phyloP scores from a whole-genome alignment of 1,140 invertebrate species.

The Pentalonia nigronervosa region DNA sequence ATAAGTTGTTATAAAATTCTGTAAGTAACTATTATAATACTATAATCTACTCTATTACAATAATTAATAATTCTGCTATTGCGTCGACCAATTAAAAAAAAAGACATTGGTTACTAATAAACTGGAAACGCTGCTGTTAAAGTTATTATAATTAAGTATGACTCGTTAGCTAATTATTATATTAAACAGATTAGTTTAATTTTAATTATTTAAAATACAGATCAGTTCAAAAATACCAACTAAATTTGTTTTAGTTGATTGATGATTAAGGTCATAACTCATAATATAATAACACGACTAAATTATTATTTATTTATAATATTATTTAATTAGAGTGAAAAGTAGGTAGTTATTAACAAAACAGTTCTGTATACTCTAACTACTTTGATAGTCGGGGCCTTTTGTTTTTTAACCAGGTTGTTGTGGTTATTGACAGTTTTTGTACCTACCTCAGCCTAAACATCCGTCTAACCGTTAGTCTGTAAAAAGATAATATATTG shows the following conservation, averaged over 20 bases:
- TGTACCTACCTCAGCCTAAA: no score
- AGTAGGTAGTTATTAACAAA: no score
- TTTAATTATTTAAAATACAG: neutral
- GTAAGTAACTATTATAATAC: neutral
- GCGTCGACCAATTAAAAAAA: neutral
- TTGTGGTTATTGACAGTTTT: no score
- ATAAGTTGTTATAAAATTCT: neutral
- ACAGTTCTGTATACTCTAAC: neutral
- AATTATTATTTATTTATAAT: neutral
- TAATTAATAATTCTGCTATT: neutral
- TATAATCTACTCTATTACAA: neutral
- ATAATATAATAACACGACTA: neutral
- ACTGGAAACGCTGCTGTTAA: neutral
- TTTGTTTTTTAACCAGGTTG: no score
- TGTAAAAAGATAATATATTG: no score
- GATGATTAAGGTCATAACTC: neutral
- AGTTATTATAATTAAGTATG: neutral
- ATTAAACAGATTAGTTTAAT: neutral
- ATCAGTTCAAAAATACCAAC: neutral
- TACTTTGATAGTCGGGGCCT: no score
- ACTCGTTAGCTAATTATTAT: neutral
- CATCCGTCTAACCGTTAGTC: no score
- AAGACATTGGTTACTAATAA: neutral
- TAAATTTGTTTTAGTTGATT: neutral
- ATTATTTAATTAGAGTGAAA: neutral